Base-by-base conservation (phyloP, 2,888 invertebrate species). In the Caenorhabditis panamensis region DNA sequence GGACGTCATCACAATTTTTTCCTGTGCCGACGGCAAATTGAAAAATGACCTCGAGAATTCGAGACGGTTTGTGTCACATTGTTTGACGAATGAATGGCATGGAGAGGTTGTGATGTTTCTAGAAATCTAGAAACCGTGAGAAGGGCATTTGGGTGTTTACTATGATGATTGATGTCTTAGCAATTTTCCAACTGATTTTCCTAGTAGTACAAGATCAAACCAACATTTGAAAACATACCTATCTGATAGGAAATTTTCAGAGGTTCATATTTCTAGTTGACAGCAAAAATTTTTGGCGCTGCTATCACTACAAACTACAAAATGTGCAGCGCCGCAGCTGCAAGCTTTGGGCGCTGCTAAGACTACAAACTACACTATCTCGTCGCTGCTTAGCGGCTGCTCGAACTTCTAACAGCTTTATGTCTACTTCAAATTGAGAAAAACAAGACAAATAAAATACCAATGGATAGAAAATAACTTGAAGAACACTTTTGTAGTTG, bases 131-230 rank as follows among this genome's bases (percentile, higher is more conserved):
- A 31, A 9, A 31, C 9, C 31, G 54, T 8, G 54, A 26, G 54
- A 54, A 54, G 54, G 54, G 54, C 54, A 54, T 8, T 20, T 20
- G 2, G 20, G 2, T 28, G 31, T 20, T 56, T 56, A 31, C 31
- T 31, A 56, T 36, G 56, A 41, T 41, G 41, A 59, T 59, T 59
- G 59, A 41, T 41, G 41, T 59, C 36, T 58, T 58, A 18, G n/a
- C n/a, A n/a, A n/a, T n/a, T n/a, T n/a, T n/a, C n/a, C n/a, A n/a
- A n/a, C n/a, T n/a, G n/a, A n/a, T n/a, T n/a, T n/a, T n/a, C n/a
- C n/a, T n/a, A n/a, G n/a, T n/a, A n/a, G n/a, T n/a, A n/a, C n/a
- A n/a, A n/a, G n/a, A n/a, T n/a, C n/a, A n/a, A n/a, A n/a, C n/a
- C n/a, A n/a, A n/a, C n/a, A n/a, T n/a, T n/a, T n/a, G n/a, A n/a